Evolutionary conservation across 1,140 invertebrate species (phyloP).

Genomic region (Diplogasteroides magnus): DNA sequence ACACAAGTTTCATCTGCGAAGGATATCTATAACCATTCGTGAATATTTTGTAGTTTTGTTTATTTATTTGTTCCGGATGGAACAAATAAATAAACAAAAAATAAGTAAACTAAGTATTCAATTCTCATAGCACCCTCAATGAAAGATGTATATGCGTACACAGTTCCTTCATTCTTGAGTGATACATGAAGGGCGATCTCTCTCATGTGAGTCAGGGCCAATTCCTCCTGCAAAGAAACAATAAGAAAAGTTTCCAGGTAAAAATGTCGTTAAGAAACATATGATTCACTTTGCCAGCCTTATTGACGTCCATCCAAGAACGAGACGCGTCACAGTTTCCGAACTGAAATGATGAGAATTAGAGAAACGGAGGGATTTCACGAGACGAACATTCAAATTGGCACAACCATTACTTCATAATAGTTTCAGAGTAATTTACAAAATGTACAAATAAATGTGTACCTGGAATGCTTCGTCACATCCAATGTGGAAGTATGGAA

Average conservation of each 20-base stretch:
- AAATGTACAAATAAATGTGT: no score
- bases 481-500: constrained; percentile 57
- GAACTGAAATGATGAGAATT: constrained; percentile 16
- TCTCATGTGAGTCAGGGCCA: constrained; percentile 23
- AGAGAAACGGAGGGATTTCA: no score
- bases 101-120: constrained; percentile 1
- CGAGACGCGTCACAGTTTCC: constrained; percentile 26
- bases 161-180: neutral
- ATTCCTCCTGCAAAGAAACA: neutral
- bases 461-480: constrained; percentile 56
- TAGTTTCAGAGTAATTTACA: neutral
- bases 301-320: constrained; percentile 19
- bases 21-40: no score
- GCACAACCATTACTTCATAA: no score
- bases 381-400: no score
- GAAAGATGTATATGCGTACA: no score
- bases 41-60: no score
- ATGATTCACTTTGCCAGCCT: constrained; percentile 12
- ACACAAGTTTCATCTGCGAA: no score
- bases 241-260: no score
- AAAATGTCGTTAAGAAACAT: no score
- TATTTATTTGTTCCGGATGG: neutral
- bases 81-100: neutral
- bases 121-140: constrained; percentile 7
- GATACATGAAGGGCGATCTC: constrained; percentile 14